Evolutionary conservation across 2,113 vertebrate species (phyloP), one percentile per base, ranked within the genome.

Genomic region (Anthoscopus minutus): DNA sequence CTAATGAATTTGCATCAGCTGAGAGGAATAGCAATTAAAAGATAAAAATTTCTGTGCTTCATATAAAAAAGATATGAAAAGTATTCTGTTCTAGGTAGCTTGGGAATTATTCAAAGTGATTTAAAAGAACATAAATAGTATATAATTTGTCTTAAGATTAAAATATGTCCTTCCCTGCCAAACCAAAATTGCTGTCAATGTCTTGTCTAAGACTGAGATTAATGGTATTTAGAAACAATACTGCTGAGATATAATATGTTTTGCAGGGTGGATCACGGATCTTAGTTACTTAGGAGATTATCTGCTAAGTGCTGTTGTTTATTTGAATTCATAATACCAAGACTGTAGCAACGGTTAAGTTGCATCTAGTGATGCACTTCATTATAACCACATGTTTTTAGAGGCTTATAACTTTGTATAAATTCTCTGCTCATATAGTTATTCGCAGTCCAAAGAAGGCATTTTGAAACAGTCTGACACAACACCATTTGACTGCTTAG

Each of bases 381-480:
- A 70, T 93, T 83, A 88, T 57, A 92, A 92, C 54, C 37, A 27
- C 76, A 53, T 51, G 28, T 81, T 92, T 94, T 84, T 72, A 76
- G 69, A 90, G 16, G 25, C 30, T 94, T 95, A 35, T 84, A 86
- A 83, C 60, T 90, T 89, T 56, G 53, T 90, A 69, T 30, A 92
- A 83, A 84, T 92, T 90, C 91, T 84, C 71, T 71, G n/a, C 48
- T 90, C 47, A 71, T 92, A 37, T 73, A 78, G 33, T 86, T 91
- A 70, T 92, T 94, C 51, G 30, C 61, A 81, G 31, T 37, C 69
- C 48, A 88, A 67, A 84, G 51, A 57, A 86, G 69, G 48, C 76
- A 86, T 90, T 94, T 78, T 95, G 76, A n/a, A 95, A 65, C 76
- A 81, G 90, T 92, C 90, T 96, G 88, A 90, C 91, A 94, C 82